Base-by-base conservation (phyloP, 2,888 invertebrate genomes). In the Diadegma fenestrale region DNA sequence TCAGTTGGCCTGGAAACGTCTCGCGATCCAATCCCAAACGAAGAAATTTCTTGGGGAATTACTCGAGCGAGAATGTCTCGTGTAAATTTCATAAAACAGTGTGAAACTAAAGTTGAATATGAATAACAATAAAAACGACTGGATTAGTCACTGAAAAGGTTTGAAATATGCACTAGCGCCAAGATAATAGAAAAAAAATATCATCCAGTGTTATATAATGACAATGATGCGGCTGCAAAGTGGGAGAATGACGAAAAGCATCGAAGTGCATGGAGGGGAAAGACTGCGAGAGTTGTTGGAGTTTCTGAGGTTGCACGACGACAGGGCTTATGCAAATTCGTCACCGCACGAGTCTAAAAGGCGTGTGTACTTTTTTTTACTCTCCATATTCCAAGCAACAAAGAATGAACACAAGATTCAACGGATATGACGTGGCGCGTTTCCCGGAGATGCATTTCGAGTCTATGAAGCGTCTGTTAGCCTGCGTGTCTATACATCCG, bases 381-480 rank as follows among this genome's bases (percentile, higher is more conserved):
- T 43, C 33, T 77, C 37, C 33, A 43, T 51, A 72, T 76, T 33
- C 61, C 19, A 78, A 76, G 22, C 51, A 43, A 81, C 81, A 43
- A 79, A 54, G 76, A 64, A 64, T 41, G 61, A 71, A 76, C 51
- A 78, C 85, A 81, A 64, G 63, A 76, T 77, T 66, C 84, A 88
- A 88, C 90, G 89, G 89, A 91, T 89, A 83, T 89, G 90, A 89
- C 90, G 89, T 87, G 82, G 87, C 88, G 87, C 82, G 86, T 89
- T 88, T 88, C 88, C 81, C 81, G 68, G 86, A 82, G 88, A 89
- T 88, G 88, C 90, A 89, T 86, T 88, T 79, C 77, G 86, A 90
- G 90, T 91, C 87, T 88, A 87, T 88, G 89, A 91, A 90, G 87
- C 82, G 77, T n/a, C 82, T 64, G 75, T 82, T 81, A 77, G 58